Conservation (phyloP, 2,888 invertebrate species). For the Eurois occulta region DNA sequence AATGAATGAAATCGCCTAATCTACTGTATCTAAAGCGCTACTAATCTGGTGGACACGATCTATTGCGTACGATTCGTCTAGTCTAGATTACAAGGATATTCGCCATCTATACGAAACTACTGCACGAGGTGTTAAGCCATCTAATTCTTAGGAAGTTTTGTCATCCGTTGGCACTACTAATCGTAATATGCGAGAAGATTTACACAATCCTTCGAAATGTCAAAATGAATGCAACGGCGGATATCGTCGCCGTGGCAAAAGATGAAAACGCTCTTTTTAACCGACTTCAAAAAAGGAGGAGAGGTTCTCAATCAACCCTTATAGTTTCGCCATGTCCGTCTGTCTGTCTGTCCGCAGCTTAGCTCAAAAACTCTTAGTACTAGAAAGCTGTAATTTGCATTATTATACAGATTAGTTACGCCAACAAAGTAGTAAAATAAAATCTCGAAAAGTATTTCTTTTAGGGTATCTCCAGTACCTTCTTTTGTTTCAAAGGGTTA, state of each 20-base stretch:
- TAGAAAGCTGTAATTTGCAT: too few relatives aligned
- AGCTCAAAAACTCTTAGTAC: too few relatives aligned
- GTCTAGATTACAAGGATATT: constrained; percentile 49
- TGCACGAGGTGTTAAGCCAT: constrained; percentile 18
- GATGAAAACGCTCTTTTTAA: too few relatives aligned
- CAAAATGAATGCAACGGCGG: background rate
- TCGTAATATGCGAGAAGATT: background rate
- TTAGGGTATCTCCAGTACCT: too few relatives aligned
- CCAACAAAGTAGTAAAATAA: too few relatives aligned
- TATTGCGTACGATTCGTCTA: constrained; percentile 48
- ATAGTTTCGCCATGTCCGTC: too few relatives aligned
- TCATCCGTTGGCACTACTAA: constrained; percentile 8
- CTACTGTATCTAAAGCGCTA: constrained; percentile 53
- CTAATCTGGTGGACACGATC: constrained; percentile 53
- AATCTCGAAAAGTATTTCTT: too few relatives aligned
- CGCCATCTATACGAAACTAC: constrained; percentile 14
- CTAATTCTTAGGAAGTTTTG: constrained; percentile 4
- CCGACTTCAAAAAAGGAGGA: too few relatives aligned
- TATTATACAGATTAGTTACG: too few relatives aligned
- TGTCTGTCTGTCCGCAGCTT: too few relatives aligned
- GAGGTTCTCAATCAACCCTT: too few relatives aligned
- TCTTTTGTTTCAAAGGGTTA: too few relatives aligned
- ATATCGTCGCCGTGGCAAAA: background rate
- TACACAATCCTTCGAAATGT: background rate
- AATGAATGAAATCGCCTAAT: constrained; percentile 55